Evolutionary conservation across 2,113 vertebrate genomes (phyloP), one percentile per base, ranked within the genome.

Genomic region (Malurus melanocephalus): DNA sequence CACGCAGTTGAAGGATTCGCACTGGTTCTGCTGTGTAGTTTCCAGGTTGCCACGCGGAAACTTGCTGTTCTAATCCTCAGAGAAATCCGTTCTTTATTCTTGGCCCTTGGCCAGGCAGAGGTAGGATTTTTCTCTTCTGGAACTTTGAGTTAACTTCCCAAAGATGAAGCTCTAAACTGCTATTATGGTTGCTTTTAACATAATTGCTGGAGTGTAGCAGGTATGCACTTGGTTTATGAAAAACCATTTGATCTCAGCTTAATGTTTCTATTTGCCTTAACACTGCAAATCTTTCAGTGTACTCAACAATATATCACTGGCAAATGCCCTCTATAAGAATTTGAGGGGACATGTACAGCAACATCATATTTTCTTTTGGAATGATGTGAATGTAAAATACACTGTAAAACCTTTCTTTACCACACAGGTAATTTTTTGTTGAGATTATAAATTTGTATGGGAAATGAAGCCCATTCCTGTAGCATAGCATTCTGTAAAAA

Each of bases 41-140:
- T 99, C 97, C 99, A 99, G 93, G 98, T 98, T 80, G 98, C 98
- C 89, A 99, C 99, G 0, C 98, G 99, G 84, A 99, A 99, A 89
- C 96, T 99, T 67, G 99, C 99, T 1, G 99, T 99, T 46, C 87
- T 98, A 17, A 98, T 99, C 61, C 98, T 99, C 78, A 97, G 98
- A 95, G 99, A 99, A 96, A 98, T 99, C 51, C 98, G 99, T 62
- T 98, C 98, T 84, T 97, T 99, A 56, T 99, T 99, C 95, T 89
- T 97, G 30, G 98, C 98, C 42, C 97, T 99, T 76, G 99, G 99
- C 75, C 99, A 99, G 87, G 97, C 98, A 33, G 99, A 99, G 98
- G 99, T 99, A 98, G 49, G 95, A 30, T 76, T 73, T 80, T 60
- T 17, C 35, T 92, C 68, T 81, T 93, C 33, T 68, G n/a, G 66